Percentiles rank a stretch among this genome's conserved stretches.
phyloP scores from a whole-genome alignment of 2,888 invertebrate species.

The Megalurothrips usitatus region DNA sequence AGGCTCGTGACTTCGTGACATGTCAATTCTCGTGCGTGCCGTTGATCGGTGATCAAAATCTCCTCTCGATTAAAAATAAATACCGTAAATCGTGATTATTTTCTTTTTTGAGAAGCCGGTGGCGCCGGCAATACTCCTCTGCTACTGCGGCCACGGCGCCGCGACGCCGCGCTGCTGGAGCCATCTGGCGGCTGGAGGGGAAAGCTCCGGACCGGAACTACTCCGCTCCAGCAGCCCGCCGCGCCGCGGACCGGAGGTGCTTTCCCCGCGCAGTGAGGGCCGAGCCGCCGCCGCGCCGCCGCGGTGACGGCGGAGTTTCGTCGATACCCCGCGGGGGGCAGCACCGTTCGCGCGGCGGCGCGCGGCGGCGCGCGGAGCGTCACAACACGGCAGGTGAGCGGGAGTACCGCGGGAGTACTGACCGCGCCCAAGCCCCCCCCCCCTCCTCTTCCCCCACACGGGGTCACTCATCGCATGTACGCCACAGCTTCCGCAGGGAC shows the following conservation, averaged over 20 bases:
- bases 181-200: constrained; percentile 7
- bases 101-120: too few relatives aligned
- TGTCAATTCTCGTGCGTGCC: too few relatives aligned
- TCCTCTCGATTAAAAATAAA: too few relatives aligned
- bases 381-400: too few relatives aligned
- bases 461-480: too few relatives aligned
- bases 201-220: neutral
- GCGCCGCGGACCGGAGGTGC: neutral
- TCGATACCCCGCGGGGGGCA: neutral
- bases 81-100: too few relatives aligned
- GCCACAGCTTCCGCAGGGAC: too few relatives aligned
- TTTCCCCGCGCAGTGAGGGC: constrained; percentile 28
- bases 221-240: neutral
- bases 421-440: neutral
- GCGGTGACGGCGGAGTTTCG: neutral
- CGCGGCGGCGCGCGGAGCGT: neutral
- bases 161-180: neutral
- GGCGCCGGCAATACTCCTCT: too few relatives aligned
- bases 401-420: neutral
- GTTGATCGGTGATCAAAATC: too few relatives aligned
- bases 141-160: neutral
- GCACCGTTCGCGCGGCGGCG: neutral
- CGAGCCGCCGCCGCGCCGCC: neutral
- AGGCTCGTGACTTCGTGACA: too few relatives aligned
- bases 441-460: too few relatives aligned